Base-by-base conservation (phyloP, 2,888 invertebrate species). In the Pardosa pseudoannulata region DNA sequence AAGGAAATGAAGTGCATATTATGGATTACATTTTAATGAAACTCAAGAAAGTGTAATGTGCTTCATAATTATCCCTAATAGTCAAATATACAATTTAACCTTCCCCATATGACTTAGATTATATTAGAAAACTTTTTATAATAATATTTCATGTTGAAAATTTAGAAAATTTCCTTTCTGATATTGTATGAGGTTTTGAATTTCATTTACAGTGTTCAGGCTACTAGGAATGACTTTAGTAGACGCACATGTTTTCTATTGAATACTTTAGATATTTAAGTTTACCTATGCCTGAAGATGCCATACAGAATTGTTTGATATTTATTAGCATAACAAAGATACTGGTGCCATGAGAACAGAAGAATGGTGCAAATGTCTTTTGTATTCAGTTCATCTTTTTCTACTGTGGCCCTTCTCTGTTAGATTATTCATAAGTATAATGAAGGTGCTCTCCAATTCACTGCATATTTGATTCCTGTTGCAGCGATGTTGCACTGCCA, bases 401-500 rank as follows among this genome's bases (percentile, higher is more conserved):
- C 73, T 72, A 73, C 65, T 65, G 67, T 78, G 36, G 39, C 65
- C 31, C 27, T 70, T 67, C 62, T 36, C 78, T 72, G 41, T 72
- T 83, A 73, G 83, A 62, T 83, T 78, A 64, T 76, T 83, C 65
- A 78, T 83, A 56, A 83, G 72, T 73, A 46, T 72, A 32, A 73
- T 65, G 70, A 80, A 75, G 83, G 83, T 83, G 83, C 83, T 83
- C 83, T 78, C 78, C 72, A 73, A 67, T 31, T 68, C 83, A 78
- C 83, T 73, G 67, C 72, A 65, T 79, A 71, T 75, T 74, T 78
- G 67, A 73, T 71, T 83, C 56, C 67, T 83, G 78, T 78, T 73
- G 83, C 78, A 83, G 72, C 75, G 64, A 76, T 78, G 56, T 72
- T 78, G 83, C 83, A 83, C 83, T 83, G 83, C 83, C 83, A 83